Percentiles rank a stretch among this genome's conserved stretches.
These are phyloP conservation scores for Falco naumanni DNA, from an alignment of 2,797 vertebrate genomes.

Conservation along the genomic window DNA sequence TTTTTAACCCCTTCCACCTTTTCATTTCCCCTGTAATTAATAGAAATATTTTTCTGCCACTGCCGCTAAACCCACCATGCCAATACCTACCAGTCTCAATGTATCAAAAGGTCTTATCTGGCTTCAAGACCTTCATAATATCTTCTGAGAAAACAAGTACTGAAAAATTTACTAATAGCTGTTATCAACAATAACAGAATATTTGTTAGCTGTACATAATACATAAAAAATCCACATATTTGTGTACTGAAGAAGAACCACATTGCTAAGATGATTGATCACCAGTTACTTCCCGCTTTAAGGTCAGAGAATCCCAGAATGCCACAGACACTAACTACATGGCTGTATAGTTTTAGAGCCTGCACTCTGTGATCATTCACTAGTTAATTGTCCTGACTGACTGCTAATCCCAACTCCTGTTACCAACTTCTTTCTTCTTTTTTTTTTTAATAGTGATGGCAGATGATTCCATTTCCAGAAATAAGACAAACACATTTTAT, in stretches of 20 bases:
- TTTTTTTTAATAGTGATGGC: background rate
- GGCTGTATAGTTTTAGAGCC: background rate
- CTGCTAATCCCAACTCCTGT: background rate
- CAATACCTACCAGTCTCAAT: background rate
- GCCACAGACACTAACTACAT: background rate
- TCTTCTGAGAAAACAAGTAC: background rate
- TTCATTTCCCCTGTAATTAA: background rate
- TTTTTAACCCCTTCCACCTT: background rate
- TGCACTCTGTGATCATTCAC: background rate
- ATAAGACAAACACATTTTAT: background rate
- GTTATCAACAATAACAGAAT: background rate
- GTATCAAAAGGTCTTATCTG: background rate
- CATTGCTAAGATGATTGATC: background rate
- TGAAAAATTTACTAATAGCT: background rate
- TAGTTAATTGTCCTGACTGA: background rate
- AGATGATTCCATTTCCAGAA: background rate
- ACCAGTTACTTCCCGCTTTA: background rate
- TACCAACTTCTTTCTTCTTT: background rate
- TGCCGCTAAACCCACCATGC: background rate
- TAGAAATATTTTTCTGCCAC: background rate
- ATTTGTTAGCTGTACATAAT: background rate
- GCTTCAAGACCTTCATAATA: background rate
- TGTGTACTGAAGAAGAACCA: background rate
- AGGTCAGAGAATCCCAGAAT: background rate
- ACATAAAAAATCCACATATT: background rate